Evolutionary conservation across 2,113 vertebrate species (phyloP).

Genomic region (Pedetes capensis): DNA sequence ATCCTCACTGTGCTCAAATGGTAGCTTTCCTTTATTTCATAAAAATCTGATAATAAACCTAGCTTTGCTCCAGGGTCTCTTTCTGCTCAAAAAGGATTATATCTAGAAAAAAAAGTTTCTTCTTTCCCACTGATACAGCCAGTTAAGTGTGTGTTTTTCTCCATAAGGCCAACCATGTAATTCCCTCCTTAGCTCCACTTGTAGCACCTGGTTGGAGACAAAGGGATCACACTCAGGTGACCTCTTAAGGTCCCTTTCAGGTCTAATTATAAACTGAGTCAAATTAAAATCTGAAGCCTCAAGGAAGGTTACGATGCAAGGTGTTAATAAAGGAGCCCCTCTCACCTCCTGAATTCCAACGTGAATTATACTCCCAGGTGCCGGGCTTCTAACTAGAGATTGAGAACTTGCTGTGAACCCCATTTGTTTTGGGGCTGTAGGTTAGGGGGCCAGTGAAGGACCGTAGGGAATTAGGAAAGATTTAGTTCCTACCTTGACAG

Average conservation of each 20-base stretch:
- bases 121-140: background rate
- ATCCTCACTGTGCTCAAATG: background rate
- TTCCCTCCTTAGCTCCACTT: slow-evolving; percentile 7
- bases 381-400: background rate
- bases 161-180: background rate
- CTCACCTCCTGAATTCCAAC: background rate
- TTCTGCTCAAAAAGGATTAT: slow-evolving; percentile 14
- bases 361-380: background rate
- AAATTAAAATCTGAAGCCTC: slow-evolving; percentile 12
- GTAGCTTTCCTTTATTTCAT: background rate
- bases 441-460: background rate
- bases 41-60: background rate
- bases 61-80: slow-evolving; percentile 1
- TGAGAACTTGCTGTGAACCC: background rate
- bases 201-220: background rate
- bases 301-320: background rate
- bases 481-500: slow-evolving; percentile 60
- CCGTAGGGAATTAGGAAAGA: background rate
- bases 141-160: background rate
- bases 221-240: background rate
- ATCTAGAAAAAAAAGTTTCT: background rate
- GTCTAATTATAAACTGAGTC: slow-evolving; percentile 39
- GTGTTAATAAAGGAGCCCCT: background rate
- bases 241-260: slow-evolving; percentile 5
- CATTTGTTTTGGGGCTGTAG: background rate